A percentile compares a stretch with the other conserved stretches of the same genome.
phyloP scores from a whole-genome alignment of 2,888 invertebrate species.

The Scaptodrosophila latifasciaeformis region DNA sequence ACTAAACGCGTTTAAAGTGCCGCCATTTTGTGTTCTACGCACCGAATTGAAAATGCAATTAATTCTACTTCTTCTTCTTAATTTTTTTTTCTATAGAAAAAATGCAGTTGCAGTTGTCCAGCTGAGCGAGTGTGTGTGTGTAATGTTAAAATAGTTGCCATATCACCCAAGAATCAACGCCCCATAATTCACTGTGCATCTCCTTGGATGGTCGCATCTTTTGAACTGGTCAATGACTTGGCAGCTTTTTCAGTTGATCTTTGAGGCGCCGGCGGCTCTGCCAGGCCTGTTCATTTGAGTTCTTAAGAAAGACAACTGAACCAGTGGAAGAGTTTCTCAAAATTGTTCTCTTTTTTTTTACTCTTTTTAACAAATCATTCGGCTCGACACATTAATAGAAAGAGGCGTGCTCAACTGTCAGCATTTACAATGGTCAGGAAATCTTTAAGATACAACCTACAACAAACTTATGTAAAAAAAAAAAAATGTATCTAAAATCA shows the following conservation, averaged over 20 bases:
- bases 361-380: slow-evolving; percentile 24
- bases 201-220: slow-evolving; percentile 18
- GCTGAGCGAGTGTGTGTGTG: not conserved
- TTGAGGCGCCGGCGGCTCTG: slow-evolving; percentile 2
- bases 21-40: not conserved
- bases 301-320: slow-evolving; percentile 1
- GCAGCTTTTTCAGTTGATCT: slow-evolving; percentile 8
- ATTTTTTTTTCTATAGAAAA: too few species aligned
- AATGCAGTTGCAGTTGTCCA: slow-evolving; percentile 21
- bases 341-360: too few species aligned
- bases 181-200: slow-evolving; percentile 46
- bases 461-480: slow-evolving; percentile 28
- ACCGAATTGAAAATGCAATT: slow-evolving; percentile 21
- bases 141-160: slow-evolving; percentile 52
- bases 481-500: too few species aligned
- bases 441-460: not conserved
- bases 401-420: slow-evolving; percentile 55
- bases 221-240: slow-evolving; percentile 15
- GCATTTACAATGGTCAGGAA: slow-evolving; percentile 27
- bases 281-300: too few species aligned
- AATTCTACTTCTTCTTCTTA: too few species aligned
- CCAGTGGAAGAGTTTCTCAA: not conserved
- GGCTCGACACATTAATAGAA: slow-evolving; percentile 60
- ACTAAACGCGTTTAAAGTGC: slow-evolving; percentile 20
- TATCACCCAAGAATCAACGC: slow-evolving; percentile 69